Percentiles rank a stretch among this genome's conserved stretches.
These are phyloP conservation scores for Amia ocellicauda DNA, from an alignment of 2,113 vertebrate species.

Conservation along the genomic window DNA sequence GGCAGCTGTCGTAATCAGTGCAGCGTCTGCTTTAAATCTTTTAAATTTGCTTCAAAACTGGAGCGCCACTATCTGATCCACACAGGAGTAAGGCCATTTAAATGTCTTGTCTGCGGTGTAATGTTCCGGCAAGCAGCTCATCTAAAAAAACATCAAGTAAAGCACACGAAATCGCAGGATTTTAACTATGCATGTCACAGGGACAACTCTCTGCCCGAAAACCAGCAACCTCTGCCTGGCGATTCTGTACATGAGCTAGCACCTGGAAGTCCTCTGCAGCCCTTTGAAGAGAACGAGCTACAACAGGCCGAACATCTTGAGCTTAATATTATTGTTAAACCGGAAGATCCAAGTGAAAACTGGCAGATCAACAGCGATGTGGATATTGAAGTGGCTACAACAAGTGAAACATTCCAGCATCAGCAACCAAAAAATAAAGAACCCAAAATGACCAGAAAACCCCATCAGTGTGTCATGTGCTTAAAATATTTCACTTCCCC, in stretches of 20 bases:
- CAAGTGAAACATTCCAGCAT: neutral
- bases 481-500: constrained; percentile 65
- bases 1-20: neutral
- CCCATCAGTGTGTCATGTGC: constrained; percentile 68
- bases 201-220: neutral
- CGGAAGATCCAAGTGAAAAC: constrained; percentile 4
- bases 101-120: constrained; percentile 25
- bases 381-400: neutral
- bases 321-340: constrained; percentile 24
- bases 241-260: neutral
- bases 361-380: constrained; percentile 2
- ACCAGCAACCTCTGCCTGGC: neutral
- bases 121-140: constrained; percentile 22
- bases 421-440: constrained; percentile 4
- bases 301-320: constrained; percentile 15
- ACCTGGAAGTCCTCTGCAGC: neutral
- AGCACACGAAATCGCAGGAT: constrained; percentile 18
- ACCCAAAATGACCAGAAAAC: constrained; percentile 49
- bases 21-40: constrained; percentile 12
- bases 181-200: neutral
- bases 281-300: neutral
- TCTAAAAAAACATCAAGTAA: constrained; percentile 20
- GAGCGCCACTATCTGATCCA: constrained; percentile 4
- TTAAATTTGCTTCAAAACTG: constrained; percentile 12
- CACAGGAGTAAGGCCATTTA: constrained; percentile 25